These are phyloP conservation scores for Trogon melanurus DNA, from an alignment of 2,113 vertebrate species.

Conservation along the genomic window DNA sequence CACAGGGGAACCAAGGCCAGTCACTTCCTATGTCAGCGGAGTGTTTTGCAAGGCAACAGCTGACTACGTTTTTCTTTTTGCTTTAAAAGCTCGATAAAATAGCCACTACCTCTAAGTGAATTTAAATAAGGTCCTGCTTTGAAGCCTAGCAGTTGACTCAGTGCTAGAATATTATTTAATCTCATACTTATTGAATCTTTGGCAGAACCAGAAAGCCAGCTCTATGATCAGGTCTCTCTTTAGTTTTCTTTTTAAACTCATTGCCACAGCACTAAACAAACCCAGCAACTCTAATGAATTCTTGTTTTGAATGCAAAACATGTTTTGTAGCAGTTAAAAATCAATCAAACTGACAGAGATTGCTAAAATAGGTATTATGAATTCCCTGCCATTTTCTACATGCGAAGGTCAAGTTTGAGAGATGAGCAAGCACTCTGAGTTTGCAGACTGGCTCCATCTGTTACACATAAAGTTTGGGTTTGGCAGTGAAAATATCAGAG, in stretches of 20 bases:
- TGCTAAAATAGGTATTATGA: conserved; percentile 25
- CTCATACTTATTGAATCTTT: not conserved
- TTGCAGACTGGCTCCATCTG: conserved; percentile 43
- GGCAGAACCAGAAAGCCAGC: not conserved
- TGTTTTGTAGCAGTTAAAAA: conserved; percentile 34
- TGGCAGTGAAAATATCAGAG: conserved; percentile 19
- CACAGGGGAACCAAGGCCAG: not conserved
- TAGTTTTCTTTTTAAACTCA: conserved; percentile 14
- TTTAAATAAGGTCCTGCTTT: not conserved
- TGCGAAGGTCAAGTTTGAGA: conserved; percentile 26
- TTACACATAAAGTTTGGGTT: conserved; percentile 34
- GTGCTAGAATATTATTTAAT: not conserved
- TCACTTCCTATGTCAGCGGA: not conserved
- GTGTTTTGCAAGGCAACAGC: not conserved
- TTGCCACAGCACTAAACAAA: not conserved
- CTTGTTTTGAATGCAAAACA: conserved; percentile 42
- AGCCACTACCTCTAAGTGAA: not conserved
- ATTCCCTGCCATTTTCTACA: conserved; percentile 27
- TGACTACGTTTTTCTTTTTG: not conserved
- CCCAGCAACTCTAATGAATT: not conserved
- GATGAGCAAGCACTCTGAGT: conserved; percentile 33
- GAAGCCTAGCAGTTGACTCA: not conserved
- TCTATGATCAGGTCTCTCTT: not conserved
- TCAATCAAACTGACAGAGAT: not conserved
- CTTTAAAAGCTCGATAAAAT: not conserved